Evolutionary conservation across 2,113 vertebrate genomes (phyloP).

Genomic region (Triplophysa dalaica): DNA sequence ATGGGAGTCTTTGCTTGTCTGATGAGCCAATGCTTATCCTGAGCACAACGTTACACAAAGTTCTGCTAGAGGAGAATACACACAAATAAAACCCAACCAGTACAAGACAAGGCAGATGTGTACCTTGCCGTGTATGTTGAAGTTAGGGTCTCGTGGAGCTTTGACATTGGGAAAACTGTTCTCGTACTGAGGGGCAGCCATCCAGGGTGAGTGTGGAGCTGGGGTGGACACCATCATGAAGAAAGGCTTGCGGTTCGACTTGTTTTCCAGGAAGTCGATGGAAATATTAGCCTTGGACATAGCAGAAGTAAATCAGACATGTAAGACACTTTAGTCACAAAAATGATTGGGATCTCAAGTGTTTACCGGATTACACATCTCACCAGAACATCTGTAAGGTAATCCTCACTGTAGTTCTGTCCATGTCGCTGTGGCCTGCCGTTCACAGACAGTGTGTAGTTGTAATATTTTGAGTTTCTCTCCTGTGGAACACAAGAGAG

Average conservation of each 20-base stretch:
- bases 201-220: slow-evolving; percentile 95
- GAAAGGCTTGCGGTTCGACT: slow-evolving; percentile 88
- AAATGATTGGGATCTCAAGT: too few species aligned
- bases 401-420: slow-evolving; percentile 89
- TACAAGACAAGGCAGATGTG: background rate
- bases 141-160: slow-evolving; percentile 91
- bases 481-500: slow-evolving; percentile 72
- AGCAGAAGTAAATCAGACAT: background rate
- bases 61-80: background rate
- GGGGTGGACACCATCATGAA: slow-evolving; percentile 99
- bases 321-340: background rate
- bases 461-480: slow-evolving; percentile 97
- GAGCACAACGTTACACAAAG: slow-evolving; percentile 7
- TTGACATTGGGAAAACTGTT: slow-evolving; percentile 79
- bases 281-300: slow-evolving; percentile 89
- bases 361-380: slow-evolving; percentile 53
- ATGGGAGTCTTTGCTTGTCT: slow-evolving; percentile 96
- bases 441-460: slow-evolving; percentile 95
- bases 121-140: slow-evolving; percentile 92
- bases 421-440: slow-evolving; percentile 86
- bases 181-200: slow-evolving; percentile 91
- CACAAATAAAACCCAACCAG: background rate
- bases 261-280: slow-evolving; percentile 89
- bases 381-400: slow-evolving; percentile 95
- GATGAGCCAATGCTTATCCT: slow-evolving; percentile 99